Percentiles rank a stretch among this genome's conserved stretches.
These are phyloP conservation scores for Chesias legatella DNA, from an alignment of 2,888 invertebrate genomes.

Conservation along the genomic window DNA sequence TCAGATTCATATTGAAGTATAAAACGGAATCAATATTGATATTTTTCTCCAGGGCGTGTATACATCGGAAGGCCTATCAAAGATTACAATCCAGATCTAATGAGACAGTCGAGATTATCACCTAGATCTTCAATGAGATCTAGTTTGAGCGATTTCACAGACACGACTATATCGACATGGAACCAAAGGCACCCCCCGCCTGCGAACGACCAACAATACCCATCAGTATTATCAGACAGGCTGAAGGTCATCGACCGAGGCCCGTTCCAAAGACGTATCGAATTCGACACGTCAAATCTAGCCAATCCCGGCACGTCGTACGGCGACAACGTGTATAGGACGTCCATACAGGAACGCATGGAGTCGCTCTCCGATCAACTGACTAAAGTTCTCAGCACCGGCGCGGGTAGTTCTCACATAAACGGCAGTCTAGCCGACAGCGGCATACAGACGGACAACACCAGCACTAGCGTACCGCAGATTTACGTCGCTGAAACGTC, in stretches of 20 bases:
- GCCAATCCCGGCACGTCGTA: constrained; percentile 59
- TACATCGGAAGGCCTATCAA: constrained; percentile 67
- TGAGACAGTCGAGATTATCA: constrained; percentile 59
- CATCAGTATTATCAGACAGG: constrained; percentile 69
- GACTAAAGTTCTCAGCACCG: constrained; percentile 68
- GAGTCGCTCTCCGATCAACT: constrained; percentile 65
- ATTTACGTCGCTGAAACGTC: constrained; percentile 56
- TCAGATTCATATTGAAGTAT: too few species aligned
- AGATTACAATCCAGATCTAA: constrained; percentile 71
- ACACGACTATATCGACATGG: constrained; percentile 75
- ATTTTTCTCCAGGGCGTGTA: constrained; percentile 57
- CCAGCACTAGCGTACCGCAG: constrained; percentile 69
- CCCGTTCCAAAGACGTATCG: constrained; percentile 63
- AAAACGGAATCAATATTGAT: constrained; percentile 17
- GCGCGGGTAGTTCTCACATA: constrained; percentile 70
- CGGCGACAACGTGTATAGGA: constrained; percentile 55
- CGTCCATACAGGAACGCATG: constrained; percentile 60
- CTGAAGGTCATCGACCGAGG: constrained; percentile 60
- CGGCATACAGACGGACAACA: constrained; percentile 74
- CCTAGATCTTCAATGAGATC: constrained; percentile 71
- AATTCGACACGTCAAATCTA: constrained; percentile 64
- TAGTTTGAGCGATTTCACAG: constrained; percentile 75
- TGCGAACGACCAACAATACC: constrained; percentile 53
- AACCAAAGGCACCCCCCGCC: constrained; percentile 59
- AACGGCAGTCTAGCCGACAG: constrained; percentile 73